Evolutionary conservation across 2,113 vertebrate genomes (phyloP).

Genomic region (Cryptomyrus ogoouensis): DNA sequence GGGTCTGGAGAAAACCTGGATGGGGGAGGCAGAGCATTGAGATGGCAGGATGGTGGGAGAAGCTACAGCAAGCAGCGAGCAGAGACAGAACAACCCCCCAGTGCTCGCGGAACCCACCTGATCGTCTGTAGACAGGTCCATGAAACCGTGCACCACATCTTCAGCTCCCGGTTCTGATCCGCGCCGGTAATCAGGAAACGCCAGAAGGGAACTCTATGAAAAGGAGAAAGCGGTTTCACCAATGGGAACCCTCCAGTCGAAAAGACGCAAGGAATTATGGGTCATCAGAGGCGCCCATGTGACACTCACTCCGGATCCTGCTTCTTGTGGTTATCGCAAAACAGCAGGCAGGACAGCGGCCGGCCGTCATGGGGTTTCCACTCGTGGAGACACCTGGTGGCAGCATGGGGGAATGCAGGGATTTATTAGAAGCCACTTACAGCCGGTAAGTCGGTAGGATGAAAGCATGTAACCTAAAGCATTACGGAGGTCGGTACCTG

Average conservation of each 20-base stretch:
- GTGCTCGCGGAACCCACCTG: constrained; percentile 56
- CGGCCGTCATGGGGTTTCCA: constrained; percentile 84
- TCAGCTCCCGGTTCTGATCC: constrained; percentile 90
- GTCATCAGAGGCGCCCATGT: neutral
- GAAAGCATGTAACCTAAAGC: neutral
- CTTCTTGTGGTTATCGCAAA: constrained; percentile 97
- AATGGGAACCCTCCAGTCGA: no score
- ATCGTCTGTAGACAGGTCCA: constrained; percentile 96
- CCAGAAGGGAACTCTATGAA: constrained; percentile 87
- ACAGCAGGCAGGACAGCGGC: constrained; percentile 90
- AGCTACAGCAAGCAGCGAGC: neutral
- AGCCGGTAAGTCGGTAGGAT: neutral
- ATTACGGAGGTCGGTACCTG: constrained; percentile 60
- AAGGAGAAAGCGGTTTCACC: neutral
- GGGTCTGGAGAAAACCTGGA: constrained; percentile 87
- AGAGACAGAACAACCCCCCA: neutral
- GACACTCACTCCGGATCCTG: constrained; percentile 94
- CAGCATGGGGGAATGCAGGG: neutral
- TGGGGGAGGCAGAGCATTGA: neutral
- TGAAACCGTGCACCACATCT: constrained; percentile 98
- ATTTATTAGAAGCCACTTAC: neutral
- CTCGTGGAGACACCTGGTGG: constrained; percentile 87
- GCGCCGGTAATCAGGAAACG: constrained; percentile 95
- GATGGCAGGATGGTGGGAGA: neutral
- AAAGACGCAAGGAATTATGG: neutral